These are phyloP conservation scores for Cyclophora punctaria DNA, from an alignment of 2,888 invertebrate genomes.

Conservation along the genomic window DNA sequence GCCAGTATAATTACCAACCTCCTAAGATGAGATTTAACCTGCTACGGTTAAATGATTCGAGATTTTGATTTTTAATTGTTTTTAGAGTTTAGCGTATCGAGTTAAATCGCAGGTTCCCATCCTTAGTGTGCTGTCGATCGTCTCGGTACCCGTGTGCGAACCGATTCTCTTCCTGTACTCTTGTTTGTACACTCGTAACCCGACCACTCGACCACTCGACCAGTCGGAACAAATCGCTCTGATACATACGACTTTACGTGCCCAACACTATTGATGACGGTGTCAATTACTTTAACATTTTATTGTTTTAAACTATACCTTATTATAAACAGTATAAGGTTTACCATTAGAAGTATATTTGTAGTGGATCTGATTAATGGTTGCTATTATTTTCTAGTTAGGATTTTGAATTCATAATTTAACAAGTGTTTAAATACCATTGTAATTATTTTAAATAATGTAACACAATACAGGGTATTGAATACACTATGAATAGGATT, in stretches of 20 bases:
- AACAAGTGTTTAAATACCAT: no score
- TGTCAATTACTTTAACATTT: not conserved
- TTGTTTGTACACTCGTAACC: conserved; percentile 39
- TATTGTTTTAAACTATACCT: no score
- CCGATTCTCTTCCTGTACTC: conserved; percentile 52
- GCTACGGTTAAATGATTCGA: conserved; percentile 51
- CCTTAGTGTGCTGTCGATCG: conserved; percentile 65
- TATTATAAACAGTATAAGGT: no score
- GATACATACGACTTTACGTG: not conserved
- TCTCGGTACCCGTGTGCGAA: conserved; percentile 57
- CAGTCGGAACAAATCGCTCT: not conserved
- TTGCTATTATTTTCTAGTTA: no score
- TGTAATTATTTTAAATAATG: no score
- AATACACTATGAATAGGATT: no score
- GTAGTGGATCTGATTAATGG: no score
- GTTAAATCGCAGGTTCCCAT: conserved; percentile 14
- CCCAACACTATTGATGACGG: no score
- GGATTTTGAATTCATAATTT: no score
- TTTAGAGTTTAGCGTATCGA: no score
- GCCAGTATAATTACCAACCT: conserved; percentile 74
- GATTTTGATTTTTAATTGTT: conserved; percentile 19
- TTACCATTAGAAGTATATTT: no score
- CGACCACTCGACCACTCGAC: not conserved
- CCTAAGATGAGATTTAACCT: conserved; percentile 71
- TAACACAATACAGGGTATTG: no score